phyloP scores from a whole-genome alignment of 2,113 vertebrate species.

The Cavia aperea region DNA sequence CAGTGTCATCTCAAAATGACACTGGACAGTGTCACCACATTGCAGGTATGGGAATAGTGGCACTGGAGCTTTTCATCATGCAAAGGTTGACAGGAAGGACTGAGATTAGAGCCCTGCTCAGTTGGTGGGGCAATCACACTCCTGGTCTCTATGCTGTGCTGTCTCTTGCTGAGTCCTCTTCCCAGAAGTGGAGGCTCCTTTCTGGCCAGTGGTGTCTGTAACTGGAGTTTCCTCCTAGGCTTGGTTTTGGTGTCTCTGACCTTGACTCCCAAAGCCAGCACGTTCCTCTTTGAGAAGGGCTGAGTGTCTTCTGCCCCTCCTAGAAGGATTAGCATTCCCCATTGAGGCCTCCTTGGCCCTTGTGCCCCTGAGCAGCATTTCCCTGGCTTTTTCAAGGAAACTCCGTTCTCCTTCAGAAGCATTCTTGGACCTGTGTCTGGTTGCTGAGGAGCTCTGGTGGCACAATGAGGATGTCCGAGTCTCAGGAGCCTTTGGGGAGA shows the following conservation, averaged over 20 bases:
- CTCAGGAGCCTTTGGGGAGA: background rate
- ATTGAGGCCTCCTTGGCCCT: background rate
- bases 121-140: background rate
- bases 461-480: background rate
- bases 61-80: too few relatives aligned
- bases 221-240: fast-evolving
- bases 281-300: background rate
- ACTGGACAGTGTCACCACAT: too few relatives aligned
- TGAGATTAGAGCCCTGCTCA: fast-evolving
- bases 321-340: background rate
- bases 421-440: background rate
- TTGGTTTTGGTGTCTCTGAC: background rate
- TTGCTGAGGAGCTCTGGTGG: background rate
- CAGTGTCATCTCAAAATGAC: fast-evolving
- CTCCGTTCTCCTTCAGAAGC: too few relatives aligned
- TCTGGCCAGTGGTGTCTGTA: too few relatives aligned
- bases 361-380: background rate
- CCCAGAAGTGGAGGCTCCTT: background rate
- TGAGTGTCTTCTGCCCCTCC: fast-evolving
- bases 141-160: fast-evolving
- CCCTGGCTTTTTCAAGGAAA: background rate
- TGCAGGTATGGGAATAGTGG: background rate
- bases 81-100: background rate
- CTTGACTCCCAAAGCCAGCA: background rate
- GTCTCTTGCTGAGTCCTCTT: background rate